Percentiles rank a stretch among this genome's conserved stretches.
Conservation (phyloP, 2,888 invertebrate species). For the Diaphora mendica region DNA sequence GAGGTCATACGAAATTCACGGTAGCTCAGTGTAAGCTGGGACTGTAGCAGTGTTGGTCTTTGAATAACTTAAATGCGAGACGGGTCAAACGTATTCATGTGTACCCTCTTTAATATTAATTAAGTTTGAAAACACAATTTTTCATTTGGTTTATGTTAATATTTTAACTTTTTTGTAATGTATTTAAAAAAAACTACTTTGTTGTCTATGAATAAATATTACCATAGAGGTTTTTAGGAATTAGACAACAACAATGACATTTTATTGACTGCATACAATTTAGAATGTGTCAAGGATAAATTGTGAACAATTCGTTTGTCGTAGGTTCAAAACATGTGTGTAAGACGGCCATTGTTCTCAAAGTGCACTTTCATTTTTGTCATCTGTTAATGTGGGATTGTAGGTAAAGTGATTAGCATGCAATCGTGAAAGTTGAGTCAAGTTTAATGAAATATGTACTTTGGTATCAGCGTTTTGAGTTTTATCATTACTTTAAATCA, state of each 20-base stretch:
- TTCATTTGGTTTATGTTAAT: conserved; percentile 35
- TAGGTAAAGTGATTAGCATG: conserved; percentile 32
- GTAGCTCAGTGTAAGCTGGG: conserved; percentile 30
- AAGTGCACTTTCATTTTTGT: conserved; percentile 35
- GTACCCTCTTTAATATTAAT: conserved; percentile 69
- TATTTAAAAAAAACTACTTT: conserved; percentile 14
- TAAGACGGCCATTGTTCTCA: conserved; percentile 30
- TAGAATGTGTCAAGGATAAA: conserved; percentile 19
- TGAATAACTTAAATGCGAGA: conserved; percentile 60
- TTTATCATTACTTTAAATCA: not conserved
- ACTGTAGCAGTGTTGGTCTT: conserved; percentile 47
- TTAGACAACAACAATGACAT: conserved; percentile 6
- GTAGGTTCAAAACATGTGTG: conserved; percentile 22
- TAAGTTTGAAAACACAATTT: conserved; percentile 35
- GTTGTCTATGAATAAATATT: conserved; percentile 7
- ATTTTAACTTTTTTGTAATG: conserved; percentile 33
- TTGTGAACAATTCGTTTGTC: conserved; percentile 22
- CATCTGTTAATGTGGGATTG: conserved; percentile 33
- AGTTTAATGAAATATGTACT: conserved; percentile 19
- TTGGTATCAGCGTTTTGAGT: conserved; percentile 6
- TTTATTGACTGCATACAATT: conserved; percentile 17
- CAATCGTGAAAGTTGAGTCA: conserved; percentile 23
- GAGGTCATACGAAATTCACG: conserved; percentile 56
- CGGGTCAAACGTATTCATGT: conserved; percentile 69
- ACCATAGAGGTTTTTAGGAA: conserved; percentile 2